Evolutionary conservation across 2,113 vertebrate genomes (phyloP).

Genomic region (Entelurus aequoreus): DNA sequence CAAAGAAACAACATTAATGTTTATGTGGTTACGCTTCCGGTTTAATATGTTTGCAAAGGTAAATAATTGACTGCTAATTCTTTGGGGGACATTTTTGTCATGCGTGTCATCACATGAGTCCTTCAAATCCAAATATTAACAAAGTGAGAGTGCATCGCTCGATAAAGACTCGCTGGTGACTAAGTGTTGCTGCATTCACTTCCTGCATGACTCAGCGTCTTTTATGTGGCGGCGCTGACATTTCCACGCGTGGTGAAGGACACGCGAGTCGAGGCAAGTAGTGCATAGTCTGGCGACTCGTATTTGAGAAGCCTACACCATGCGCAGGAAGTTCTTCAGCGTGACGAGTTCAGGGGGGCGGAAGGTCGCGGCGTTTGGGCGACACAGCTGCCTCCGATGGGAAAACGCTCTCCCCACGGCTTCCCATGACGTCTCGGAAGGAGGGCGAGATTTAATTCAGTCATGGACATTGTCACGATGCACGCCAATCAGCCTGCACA

Average conservation of each 20-base stretch:
- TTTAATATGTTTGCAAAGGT: too few species aligned
- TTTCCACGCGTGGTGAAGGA: conserved; percentile 9
- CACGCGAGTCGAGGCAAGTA: conserved; percentile 32
- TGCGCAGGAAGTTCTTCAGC: conserved; percentile 36
- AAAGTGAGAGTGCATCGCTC: too few species aligned
- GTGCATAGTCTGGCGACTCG: conserved; percentile 20
- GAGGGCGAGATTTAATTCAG: conserved; percentile 9
- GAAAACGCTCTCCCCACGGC: conserved; percentile 10
- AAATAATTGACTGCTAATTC: too few species aligned
- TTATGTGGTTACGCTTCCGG: too few species aligned
- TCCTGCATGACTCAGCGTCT: conserved; percentile 42
- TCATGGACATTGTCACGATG: neutral
- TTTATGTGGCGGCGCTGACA: conserved; percentile 10
- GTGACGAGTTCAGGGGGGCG: conserved; percentile 16
- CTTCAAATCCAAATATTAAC: too few species aligned
- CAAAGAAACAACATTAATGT: too few species aligned
- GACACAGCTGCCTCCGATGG: conserved; percentile 2
- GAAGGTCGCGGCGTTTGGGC: conserved; percentile 16
- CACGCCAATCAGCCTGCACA: conserved; percentile 14
- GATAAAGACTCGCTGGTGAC: neutral
- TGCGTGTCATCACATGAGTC: too few species aligned
- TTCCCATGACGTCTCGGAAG: conserved; percentile 16
- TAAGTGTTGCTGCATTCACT: conserved; percentile 15
- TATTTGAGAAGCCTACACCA: conserved; percentile 5
- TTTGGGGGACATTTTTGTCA: too few species aligned